phyloP scores from a whole-genome alignment of 2,113 vertebrate species.

The Tachuris rubrigastra region DNA sequence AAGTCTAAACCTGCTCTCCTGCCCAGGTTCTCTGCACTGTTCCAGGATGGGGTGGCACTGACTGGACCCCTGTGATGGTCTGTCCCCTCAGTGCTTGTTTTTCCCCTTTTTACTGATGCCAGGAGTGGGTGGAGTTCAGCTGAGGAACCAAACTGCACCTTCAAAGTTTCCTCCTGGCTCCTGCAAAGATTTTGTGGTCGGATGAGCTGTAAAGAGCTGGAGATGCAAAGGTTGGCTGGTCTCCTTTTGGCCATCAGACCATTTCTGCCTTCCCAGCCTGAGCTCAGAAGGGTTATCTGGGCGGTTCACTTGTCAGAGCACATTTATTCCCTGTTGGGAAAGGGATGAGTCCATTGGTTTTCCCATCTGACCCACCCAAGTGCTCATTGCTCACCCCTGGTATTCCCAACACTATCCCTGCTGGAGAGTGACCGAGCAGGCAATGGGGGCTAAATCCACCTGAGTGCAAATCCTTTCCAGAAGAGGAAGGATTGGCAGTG shows the following conservation, averaged over 20 bases:
- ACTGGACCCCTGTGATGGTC: background rate
- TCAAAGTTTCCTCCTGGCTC: background rate
- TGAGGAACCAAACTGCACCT: background rate
- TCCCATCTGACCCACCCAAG: background rate
- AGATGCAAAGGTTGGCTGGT: background rate
- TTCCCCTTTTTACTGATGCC: background rate
- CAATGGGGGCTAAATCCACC: background rate
- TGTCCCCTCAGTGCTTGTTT: background rate
- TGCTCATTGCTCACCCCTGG: background rate
- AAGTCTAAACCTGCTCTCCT: background rate
- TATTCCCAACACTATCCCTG: accelerated
- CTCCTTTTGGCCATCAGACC: background rate
- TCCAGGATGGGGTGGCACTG: background rate
- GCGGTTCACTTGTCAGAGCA: background rate
- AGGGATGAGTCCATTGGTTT: background rate
- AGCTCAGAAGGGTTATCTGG: background rate
- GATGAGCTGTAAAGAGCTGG: background rate
- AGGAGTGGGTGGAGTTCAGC: background rate
- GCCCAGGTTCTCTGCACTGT: background rate
- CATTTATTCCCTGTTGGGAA: background rate
- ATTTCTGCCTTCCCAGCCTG: background rate
- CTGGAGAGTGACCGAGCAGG: background rate
- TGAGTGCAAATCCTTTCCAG: background rate
- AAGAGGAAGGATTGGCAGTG: background rate
- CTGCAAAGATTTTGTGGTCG: background rate